These are phyloP conservation scores for Lepidurus arcticus DNA, from an alignment of 1,140 invertebrate genomes.

Conservation along the genomic window DNA sequence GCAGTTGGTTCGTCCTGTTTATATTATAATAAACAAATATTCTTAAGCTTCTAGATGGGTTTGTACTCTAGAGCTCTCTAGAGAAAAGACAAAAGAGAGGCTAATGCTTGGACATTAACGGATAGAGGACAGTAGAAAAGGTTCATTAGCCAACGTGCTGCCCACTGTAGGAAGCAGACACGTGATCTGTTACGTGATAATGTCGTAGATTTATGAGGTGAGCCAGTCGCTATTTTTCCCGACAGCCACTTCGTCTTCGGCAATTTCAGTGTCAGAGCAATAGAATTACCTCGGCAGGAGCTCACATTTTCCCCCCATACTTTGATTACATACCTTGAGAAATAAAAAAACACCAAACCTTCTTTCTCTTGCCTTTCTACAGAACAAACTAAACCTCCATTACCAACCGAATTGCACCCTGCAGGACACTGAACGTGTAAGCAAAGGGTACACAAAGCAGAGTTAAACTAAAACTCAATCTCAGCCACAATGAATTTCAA, in stretches of 20 bases:
- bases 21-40: no score
- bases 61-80: neutral
- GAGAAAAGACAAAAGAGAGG: neutral
- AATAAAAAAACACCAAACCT: neutral
- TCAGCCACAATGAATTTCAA: neutral
- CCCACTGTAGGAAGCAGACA: constrained; percentile 9
- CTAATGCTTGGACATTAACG: neutral
- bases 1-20: no score
- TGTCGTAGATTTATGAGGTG: constrained; percentile 13
- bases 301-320: neutral
- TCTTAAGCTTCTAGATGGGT: no score
- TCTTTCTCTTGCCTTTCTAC: neutral
- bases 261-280: constrained; percentile 14
- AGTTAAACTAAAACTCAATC: constrained; percentile 12
- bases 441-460: constrained; percentile 17
- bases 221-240: constrained; percentile 17
- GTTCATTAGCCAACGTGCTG: constrained; percentile 9
- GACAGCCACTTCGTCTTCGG: constrained; percentile 12
- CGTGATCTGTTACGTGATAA: constrained; percentile 10
- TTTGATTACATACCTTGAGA: constrained; percentile 3
- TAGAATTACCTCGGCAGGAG: constrained; percentile 21
- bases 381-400: constrained; percentile 12
- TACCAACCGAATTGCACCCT: constrained; percentile 13
- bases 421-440: constrained; percentile 17
- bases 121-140: neutral